Base-by-base conservation (phyloP, 2,113 vertebrate genomes). In the Tachysurus fulvidraco region DNA sequence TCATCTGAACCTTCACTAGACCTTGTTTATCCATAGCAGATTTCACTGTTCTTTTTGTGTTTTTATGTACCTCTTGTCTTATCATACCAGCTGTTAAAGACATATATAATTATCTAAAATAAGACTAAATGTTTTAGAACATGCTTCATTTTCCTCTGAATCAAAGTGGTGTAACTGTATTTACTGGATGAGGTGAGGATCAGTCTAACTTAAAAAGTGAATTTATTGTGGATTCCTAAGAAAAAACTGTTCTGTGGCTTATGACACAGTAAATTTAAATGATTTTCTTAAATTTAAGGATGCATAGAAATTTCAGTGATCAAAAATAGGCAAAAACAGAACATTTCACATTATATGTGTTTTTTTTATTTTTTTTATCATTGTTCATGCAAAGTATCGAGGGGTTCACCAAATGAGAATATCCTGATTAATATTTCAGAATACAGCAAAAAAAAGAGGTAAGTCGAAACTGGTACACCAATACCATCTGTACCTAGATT, bases 11-110 rank as follows among this genome's bases (percentile, higher is more conserved):
- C 9, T 13, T 90, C 93, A 92, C 91, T 92, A 91, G 28, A 36
- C 17, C 9, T 67, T 89, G 90, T 91, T 91, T 92, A 62, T 83
- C 23, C n/a, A 69, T 59, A 85, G 91, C 92, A 94, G 92, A 94
- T 94, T 93, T 91, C 92, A 90, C 91, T 89, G 91, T 93, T 89
- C 90, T 89, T 93, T 92, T 91, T 36, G 2, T 36, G 36, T 36
- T 82, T 86, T 92, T 89, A 94, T 93, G 93, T 91, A 88, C 83
- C 87, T 88, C 91, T 93, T 95, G 92, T 92, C 36, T 36, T 88
- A 89, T 91, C 89, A 84, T 14, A 19, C 67, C 80, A 92, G 91
- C 69, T 88, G 93, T 92, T 93, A 92, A 94, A 92, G 5, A 69
- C 93, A 92, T 91, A 91, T 91, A 92, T 91, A 87, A 88, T 89